These are phyloP conservation scores for Melospiza georgiana DNA, from an alignment of 2,113 vertebrate genomes.

Conservation along the genomic window DNA sequence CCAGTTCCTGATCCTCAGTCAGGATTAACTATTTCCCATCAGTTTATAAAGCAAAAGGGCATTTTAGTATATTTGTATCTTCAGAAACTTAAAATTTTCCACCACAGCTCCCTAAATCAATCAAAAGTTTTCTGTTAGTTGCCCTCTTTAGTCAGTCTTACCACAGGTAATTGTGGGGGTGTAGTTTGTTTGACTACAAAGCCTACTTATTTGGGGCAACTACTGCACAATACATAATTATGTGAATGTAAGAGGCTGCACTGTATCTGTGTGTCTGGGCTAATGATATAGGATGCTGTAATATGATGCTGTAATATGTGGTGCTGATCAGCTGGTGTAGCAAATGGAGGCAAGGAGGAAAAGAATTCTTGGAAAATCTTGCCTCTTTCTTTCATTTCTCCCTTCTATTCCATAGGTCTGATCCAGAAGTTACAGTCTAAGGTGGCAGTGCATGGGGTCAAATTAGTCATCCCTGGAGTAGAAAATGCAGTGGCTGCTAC, in stretches of 20 bases:
- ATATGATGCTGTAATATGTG: background rate
- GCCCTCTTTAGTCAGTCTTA: background rate
- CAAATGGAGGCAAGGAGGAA: background rate
- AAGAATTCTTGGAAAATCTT: background rate
- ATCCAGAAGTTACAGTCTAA: constrained; percentile 80
- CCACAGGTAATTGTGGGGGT: background rate
- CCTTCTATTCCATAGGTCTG: constrained; percentile 62
- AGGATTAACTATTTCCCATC: background rate
- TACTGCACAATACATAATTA: background rate
- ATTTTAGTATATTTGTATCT: background rate
- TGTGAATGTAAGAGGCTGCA: background rate
- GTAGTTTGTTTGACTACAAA: background rate
- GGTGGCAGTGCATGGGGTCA: constrained; percentile 82
- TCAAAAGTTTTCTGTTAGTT: background rate
- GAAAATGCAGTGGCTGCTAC: constrained; percentile 1
- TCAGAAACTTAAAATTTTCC: background rate
- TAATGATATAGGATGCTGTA: background rate
- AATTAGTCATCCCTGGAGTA: constrained; percentile 81
- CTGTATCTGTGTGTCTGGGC: background rate
- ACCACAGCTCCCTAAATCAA: background rate
- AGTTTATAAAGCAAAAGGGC: background rate
- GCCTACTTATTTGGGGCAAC: background rate
- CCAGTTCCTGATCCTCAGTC: background rate
- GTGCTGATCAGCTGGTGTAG: background rate
- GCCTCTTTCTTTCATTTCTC: background rate